A percentile compares a stretch with the other conserved stretches of the same genome.
Conservation (phyloP, 2,888 invertebrate genomes). For the Galerucella pusilla region DNA sequence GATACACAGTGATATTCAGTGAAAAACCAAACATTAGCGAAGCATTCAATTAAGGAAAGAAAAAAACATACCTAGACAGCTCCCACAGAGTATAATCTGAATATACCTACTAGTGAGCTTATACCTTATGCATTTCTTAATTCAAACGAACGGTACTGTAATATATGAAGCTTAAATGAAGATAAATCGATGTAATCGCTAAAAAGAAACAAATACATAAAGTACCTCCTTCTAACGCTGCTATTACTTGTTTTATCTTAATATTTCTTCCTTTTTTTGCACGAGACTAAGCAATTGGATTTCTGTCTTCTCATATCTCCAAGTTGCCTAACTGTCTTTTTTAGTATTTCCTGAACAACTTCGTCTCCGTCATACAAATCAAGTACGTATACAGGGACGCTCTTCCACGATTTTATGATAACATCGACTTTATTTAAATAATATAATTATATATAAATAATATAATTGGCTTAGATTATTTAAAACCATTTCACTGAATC, state of each 20-base stretch:
- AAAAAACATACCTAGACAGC: too few relatives aligned
- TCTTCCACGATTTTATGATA: neutral
- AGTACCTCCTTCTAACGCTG: neutral
- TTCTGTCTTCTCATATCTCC: conserved; percentile 33
- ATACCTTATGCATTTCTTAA: neutral
- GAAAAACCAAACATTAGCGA: too few relatives aligned
- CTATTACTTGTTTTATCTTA: conserved; percentile 2
- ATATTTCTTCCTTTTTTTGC: conserved; percentile 12
- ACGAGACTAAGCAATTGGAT: conserved; percentile 25
- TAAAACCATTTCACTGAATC: too few relatives aligned
- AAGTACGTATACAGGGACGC: conserved; percentile 26
- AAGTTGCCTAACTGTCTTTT: conserved; percentile 33
- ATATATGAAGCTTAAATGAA: neutral
- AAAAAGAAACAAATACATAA: conserved; percentile 5
- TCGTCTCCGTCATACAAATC: conserved; percentile 51
- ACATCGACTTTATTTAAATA: neutral
- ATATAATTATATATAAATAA: too few relatives aligned
- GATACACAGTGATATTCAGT: too few relatives aligned
- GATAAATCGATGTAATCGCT: conserved; percentile 7
- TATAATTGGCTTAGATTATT: too few relatives aligned
- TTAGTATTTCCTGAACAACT: conserved; percentile 48
- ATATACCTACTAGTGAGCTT: too few relatives aligned
- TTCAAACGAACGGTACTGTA: neutral
- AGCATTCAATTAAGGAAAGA: too few relatives aligned
- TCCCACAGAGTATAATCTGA: too few relatives aligned